Evolutionary conservation across 2,113 vertebrate species (phyloP).

Genomic region (Gulo gulo): DNA sequence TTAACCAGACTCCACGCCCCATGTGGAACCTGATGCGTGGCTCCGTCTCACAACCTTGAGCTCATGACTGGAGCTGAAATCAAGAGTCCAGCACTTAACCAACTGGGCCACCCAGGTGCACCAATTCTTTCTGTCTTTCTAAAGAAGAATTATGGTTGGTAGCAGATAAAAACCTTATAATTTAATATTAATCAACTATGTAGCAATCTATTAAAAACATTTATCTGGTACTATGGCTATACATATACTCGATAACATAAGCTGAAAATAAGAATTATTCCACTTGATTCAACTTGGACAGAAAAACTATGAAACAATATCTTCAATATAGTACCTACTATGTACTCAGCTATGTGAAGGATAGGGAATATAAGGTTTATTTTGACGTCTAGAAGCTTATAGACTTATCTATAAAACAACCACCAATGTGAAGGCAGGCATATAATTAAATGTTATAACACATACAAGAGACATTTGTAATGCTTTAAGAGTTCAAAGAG

Average conservation of each 20-base stretch:
- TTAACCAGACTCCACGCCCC: not conserved
- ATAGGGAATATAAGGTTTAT: not conserved
- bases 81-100: not conserved
- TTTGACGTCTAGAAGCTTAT: constrained; percentile 52
- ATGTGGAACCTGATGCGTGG: not conserved
- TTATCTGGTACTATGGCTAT: not conserved
- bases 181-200: not conserved
- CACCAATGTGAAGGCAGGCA: not conserved
- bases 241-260: not conserved
- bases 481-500: constrained; percentile 63
- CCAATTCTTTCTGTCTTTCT: not conserved
- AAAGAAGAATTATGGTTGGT: not conserved
- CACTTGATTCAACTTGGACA: not conserved
- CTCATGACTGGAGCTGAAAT: not conserved
- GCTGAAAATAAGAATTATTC: constrained; percentile 37
- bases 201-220: not conserved
- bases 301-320: not conserved
- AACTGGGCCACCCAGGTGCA: not conserved
- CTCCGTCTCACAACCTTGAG: not conserved
- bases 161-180: not conserved
- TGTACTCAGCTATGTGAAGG: not conserved
- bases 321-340: not conserved
- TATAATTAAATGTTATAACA: constrained; percentile 64
- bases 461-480: constrained; percentile 27
- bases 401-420: constrained; percentile 63